These are phyloP conservation scores for Chloroceryle aenea DNA, from an alignment of 2,113 vertebrate species.

Conservation along the genomic window DNA sequence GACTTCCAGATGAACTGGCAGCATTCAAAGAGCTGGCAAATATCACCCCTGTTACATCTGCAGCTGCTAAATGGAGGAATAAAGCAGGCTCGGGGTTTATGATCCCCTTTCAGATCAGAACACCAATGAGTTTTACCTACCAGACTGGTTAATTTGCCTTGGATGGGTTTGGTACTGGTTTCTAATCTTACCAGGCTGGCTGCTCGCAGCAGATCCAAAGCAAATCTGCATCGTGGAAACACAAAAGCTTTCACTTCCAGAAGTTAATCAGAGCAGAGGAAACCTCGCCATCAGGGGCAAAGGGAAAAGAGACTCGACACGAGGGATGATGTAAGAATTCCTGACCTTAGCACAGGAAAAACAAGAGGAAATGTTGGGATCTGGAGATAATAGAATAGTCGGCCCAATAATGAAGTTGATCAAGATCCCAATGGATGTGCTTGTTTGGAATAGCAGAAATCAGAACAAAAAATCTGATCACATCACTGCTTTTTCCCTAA, in stretches of 20 bases:
- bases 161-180: not conserved
- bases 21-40: not conserved
- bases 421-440: not conserved
- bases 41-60: not conserved
- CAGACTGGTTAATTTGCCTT: not conserved
- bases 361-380: conserved; percentile 13
- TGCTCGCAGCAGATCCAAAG: not conserved
- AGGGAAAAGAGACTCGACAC: not conserved
- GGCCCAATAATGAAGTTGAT: conserved; percentile 5
- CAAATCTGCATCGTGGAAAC: not conserved
- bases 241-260: not conserved
- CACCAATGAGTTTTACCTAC: not conserved
- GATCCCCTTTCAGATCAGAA: not conserved
- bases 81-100: not conserved
- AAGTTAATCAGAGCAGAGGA: not conserved
- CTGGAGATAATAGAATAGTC: conserved; percentile 33
- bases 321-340: conserved; percentile 1
- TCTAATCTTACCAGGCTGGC: not conserved
- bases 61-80: not conserved
- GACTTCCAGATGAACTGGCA: not conserved
- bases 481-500: not conserved
- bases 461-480: not conserved
- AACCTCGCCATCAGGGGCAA: not conserved
- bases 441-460: not conserved
- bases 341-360: conserved; percentile 52